Evolutionary conservation across 2,113 vertebrate genomes (phyloP), one percentile per base, ranked within the genome.

Genomic region (Sebastes schlegelii): DNA sequence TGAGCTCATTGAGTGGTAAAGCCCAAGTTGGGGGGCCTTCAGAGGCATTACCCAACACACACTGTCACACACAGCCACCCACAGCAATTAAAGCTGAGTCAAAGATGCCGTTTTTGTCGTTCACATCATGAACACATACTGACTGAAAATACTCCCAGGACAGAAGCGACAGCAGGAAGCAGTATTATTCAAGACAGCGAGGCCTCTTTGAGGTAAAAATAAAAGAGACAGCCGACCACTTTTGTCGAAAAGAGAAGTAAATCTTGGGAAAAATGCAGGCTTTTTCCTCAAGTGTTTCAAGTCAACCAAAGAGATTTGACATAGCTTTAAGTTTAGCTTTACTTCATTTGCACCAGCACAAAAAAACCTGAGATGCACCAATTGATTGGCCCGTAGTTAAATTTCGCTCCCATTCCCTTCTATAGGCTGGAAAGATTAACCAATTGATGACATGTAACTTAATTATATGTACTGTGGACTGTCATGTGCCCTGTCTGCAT

Each of bases 41-140:
- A 79, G 84, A 87, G 45, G 67, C 14, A 82, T 84, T 66, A 73
- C 42, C 64, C 54, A 79, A 52, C 66, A 45, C 55, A 67, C 23
- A 60, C 23, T 8, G 52, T 74, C 69, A 12, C 72, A 78, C 52
- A 79, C 26, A 11, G 61, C 63, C 74, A 57, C 58, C 68, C 58
- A 68, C 51, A 16, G 40, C 78, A 82, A 87, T 86, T 85, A 85
- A 75, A 85, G 69, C 57, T 0, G 5, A 84, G 79, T 79, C 11
- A 71, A 80, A 88, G 76, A 58, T 45, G 43, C 21, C 19, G 23
- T 62, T 82, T 79, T 43, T 68, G 23, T 55, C n/a, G 51, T 40
- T 68, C 57, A 75, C 78, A 85, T 64, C 42, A 55, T 78, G 48
- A 77, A 42, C 43, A 64, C 51, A 72, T 51, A 52, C 57, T 45